Base-by-base conservation (phyloP, 2,797 vertebrate genomes). In the Myotis pilosus region DNA sequence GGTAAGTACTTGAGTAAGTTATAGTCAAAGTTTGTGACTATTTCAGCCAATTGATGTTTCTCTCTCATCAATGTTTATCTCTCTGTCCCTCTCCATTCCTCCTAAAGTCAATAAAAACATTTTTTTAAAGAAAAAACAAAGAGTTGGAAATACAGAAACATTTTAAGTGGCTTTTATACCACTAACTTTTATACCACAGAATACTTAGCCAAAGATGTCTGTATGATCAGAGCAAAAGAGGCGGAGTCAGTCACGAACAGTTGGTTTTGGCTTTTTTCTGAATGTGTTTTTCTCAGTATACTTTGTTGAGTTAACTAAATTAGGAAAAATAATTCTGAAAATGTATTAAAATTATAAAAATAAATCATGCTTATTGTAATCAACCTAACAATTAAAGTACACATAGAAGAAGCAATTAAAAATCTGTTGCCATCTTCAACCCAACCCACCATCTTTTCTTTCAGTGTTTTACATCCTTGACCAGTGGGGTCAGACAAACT, bases 281-380 rank as follows among this genome's bases (percentile, higher is more conserved):
- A 36, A 55, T 15, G 16, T 81, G 12, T 74, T 78, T 95, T 96
- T 93, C 55, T 66, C 68, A 62, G 28, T 91, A 60, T 79, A 86
- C 25, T 41, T 88, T 88, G 22, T 76, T 81, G 38, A 71, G 60
- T 74, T 78, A 91, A 89, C 64, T 80, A 75, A 89, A n/a, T 88
- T 88, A 93, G 85, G 55, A 93, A 89, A 83, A 85, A 60, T 87
- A 94, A 89, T 96, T 93, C 33, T 60, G 16, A 95, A 96, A 90
- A 87, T 28, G 17, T 36, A 76, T 85, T 87, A 49, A 69, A 89
- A 78, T 68, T 66, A 76, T 41, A 72, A 94, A 84, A 89, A 41
- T 20, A 55, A 86, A 75, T 53, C 10, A 76, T 76, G 16, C 55
- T 82, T 72, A 30, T 49, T 78, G 25, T 94, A 69, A 78, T 41